Conservation (phyloP, 2,113 vertebrate genomes). For the Ictalurus furcatus region DNA sequence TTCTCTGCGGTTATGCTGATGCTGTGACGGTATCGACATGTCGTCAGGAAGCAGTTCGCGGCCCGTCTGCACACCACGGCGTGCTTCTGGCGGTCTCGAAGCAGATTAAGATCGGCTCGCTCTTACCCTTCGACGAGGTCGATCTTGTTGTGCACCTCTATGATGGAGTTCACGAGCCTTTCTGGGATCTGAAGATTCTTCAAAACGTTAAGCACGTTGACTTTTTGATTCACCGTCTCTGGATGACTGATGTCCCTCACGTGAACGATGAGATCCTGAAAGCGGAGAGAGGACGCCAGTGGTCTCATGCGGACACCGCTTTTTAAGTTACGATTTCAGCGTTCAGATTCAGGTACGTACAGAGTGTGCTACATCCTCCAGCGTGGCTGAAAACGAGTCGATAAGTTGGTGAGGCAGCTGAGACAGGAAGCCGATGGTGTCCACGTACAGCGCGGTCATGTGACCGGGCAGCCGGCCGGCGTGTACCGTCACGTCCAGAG, state of each 20-base stretch:
- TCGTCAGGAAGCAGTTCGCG: too few species aligned
- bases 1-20: too few species aligned
- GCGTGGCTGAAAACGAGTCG: constrained; percentile 87
- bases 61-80: too few species aligned
- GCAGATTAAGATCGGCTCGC: background rate
- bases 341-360: constrained; percentile 69
- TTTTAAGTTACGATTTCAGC: too few species aligned
- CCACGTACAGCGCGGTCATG: constrained; percentile 83
- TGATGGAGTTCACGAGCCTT: constrained; percentile 75
- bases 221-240: constrained; percentile 84
- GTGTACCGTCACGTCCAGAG: constrained; percentile 88
- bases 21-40: too few species aligned
- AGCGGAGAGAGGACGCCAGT: background rate
- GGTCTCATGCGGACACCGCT: background rate
- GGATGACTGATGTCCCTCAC: constrained; percentile 92
- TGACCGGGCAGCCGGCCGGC: constrained; percentile 80
- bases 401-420: constrained; percentile 90
- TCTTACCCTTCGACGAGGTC: constrained; percentile 83
- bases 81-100: too few species aligned
- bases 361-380: constrained; percentile 87
- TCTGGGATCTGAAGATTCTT: constrained; percentile 78
- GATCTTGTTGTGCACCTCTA: constrained; percentile 94
- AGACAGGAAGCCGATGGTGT: constrained; percentile 95
- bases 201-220: constrained; percentile 82
- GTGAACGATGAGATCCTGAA: constrained; percentile 87